phyloP scores from a whole-genome alignment of 2,888 invertebrate genomes.

The Teleogryllus oceanicus region DNA sequence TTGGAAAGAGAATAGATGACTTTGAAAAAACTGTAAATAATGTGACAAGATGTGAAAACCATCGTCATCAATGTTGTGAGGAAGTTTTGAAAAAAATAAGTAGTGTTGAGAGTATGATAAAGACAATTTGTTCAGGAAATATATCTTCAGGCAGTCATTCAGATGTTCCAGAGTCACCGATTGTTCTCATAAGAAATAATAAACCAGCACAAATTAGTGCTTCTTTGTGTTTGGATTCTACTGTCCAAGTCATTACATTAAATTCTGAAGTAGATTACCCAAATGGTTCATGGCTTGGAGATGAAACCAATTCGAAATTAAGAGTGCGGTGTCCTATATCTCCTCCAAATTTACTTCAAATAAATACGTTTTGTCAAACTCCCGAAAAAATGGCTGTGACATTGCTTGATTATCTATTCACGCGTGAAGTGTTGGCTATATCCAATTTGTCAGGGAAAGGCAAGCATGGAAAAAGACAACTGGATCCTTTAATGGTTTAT shows the following conservation, averaged over 20 bases:
- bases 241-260: slow-evolving; percentile 42
- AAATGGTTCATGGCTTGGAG: slow-evolving; percentile 52
- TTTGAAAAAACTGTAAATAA: slow-evolving; percentile 26
- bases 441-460: slow-evolving; percentile 54
- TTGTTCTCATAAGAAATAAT: slow-evolving; percentile 33
- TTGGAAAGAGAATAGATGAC: background rate
- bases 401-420: slow-evolving; percentile 52
- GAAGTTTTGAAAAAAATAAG: slow-evolving; percentile 34
- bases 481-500: slow-evolving; percentile 52
- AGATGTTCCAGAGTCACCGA: slow-evolving; percentile 24
- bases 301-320: slow-evolving; percentile 50
- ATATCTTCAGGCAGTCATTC: background rate
- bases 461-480: slow-evolving; percentile 52
- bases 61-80: slow-evolving; percentile 37
- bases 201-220: slow-evolving; percentile 37
- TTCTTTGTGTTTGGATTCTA: slow-evolving; percentile 37
- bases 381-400: slow-evolving; percentile 55
- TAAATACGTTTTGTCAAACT: slow-evolving; percentile 52
- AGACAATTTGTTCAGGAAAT: too few species aligned
- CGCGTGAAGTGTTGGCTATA: slow-evolving; percentile 51
- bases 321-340: slow-evolving; percentile 51
- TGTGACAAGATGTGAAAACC: slow-evolving; percentile 28
- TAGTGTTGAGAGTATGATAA: slow-evolving; percentile 24
- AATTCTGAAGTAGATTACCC: slow-evolving; percentile 49
- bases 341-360: slow-evolving; percentile 49